Conservation (phyloP, 2,113 vertebrate genomes). For the Clupea harengus region DNA sequence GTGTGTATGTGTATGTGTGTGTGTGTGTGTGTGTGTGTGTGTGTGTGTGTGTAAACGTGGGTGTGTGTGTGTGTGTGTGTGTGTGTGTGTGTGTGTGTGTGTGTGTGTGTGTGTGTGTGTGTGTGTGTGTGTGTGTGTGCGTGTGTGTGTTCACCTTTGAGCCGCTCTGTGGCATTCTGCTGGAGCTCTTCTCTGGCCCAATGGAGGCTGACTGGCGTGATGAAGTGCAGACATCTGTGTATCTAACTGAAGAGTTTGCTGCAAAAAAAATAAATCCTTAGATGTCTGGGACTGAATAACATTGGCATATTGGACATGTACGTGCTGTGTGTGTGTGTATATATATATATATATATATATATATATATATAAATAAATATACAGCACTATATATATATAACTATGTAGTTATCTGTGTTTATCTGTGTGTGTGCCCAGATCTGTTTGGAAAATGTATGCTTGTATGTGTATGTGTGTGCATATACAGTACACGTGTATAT, state of each 20-base stretch:
- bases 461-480: background rate
- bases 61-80: background rate
- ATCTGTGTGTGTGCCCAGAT: too few relatives aligned
- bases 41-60: background rate
- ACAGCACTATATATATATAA: too few relatives aligned
- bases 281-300: background rate
- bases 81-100: background rate
- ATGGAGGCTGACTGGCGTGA: constrained; percentile 67
- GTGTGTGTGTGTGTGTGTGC: background rate
- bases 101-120: constrained; percentile 21
- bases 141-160: constrained; percentile 73
- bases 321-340: too few relatives aligned
- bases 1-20: constrained; percentile 20
- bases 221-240: constrained; percentile 78
- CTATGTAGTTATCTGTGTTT: too few relatives aligned
- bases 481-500: too few relatives aligned
- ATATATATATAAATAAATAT: too few relatives aligned
- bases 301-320: too few relatives aligned
- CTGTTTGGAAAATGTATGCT: background rate
- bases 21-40: constrained; percentile 13
- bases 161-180: constrained; percentile 65
- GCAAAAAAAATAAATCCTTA: constrained; percentile 46
- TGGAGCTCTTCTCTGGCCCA: constrained; percentile 66
- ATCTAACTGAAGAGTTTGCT: constrained; percentile 72
- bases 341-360: too few relatives aligned